A percentile compares a stretch with the other conserved stretches of the same genome.
Evolutionary conservation across 2,113 vertebrate species (phyloP).

Genomic region (Limanda limanda): DNA sequence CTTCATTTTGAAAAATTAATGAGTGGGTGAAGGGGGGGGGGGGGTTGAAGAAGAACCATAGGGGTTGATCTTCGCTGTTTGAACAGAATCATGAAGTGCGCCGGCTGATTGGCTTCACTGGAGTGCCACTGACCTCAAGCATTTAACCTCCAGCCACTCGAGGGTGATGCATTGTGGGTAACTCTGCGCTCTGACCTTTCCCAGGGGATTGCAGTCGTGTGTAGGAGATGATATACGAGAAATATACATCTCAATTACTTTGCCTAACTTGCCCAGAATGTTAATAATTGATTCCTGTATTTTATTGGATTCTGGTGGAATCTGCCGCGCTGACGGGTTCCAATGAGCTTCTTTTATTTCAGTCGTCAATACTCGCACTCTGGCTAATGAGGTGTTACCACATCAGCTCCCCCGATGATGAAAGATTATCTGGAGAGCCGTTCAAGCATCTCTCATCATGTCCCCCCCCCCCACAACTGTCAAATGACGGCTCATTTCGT

Average conservation of each 20-base stretch:
- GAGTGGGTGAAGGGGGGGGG: background rate
- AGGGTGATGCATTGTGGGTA: constrained; percentile 1
- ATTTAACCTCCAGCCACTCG: constrained; percentile 42
- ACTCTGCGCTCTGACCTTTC: constrained; percentile 18
- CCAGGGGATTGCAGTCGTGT: background rate
- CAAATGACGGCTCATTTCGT: constrained; percentile 43
- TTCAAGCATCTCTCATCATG: constrained; percentile 37
- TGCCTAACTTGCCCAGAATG: constrained; percentile 2
- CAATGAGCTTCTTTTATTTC: constrained; percentile 15
- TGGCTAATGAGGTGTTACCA: constrained; percentile 31
- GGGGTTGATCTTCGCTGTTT: background rate
- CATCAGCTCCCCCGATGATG: constrained; percentile 24
- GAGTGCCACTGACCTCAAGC: constrained; percentile 31
- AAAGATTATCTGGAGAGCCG: constrained; percentile 12
- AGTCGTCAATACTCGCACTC: background rate
- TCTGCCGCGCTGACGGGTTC: background rate
- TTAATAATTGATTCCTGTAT: constrained; percentile 9
- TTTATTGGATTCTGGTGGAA: constrained; percentile 21
- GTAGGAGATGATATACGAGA: constrained; percentile 3
- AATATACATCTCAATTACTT: constrained; percentile 6
- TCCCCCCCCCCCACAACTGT: constrained; percentile 18
- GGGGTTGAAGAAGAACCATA: no score
- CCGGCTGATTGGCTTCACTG: constrained; percentile 3
- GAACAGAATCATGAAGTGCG: background rate
- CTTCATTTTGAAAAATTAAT: background rate